A percentile compares a stretch with the other conserved stretches of the same genome.
Evolutionary conservation across 1,140 invertebrate species (phyloP).

Genomic region (Bombus pascuorum): DNA sequence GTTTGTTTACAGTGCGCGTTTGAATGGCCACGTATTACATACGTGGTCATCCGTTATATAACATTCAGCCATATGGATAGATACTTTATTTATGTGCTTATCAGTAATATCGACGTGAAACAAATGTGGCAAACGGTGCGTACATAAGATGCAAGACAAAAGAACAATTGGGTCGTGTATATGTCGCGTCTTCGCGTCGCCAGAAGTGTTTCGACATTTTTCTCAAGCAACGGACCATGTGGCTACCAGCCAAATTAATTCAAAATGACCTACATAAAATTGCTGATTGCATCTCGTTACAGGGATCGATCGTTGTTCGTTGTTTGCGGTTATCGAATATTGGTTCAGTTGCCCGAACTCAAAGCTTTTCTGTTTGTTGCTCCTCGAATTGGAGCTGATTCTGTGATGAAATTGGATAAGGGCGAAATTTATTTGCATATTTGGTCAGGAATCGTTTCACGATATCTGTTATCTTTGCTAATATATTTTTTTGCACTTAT

Average conservation of each 20-base stretch:
- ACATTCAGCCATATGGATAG: too few relatives aligned
- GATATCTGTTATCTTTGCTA: too few relatives aligned
- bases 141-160: slow-evolving; percentile 5
- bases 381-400: too few relatives aligned
- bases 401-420: not conserved
- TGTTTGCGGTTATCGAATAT: not conserved
- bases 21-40: not conserved
- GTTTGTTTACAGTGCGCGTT: not conserved
- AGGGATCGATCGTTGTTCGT: not conserved
- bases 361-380: not conserved
- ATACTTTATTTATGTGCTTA: not conserved
- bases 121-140: slow-evolving; percentile 4
- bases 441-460: not conserved
- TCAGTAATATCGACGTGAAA: slow-evolving; percentile 5
- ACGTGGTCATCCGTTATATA: not conserved
- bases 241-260: slow-evolving; percentile 30
- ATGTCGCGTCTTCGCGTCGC: slow-evolving; percentile 40
- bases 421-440: not conserved
- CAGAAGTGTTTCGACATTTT: slow-evolving; percentile 33
- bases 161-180: slow-evolving; percentile 41
- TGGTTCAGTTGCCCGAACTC: too few relatives aligned
- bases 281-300: slow-evolving; percentile 13
- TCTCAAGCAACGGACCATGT: not conserved
- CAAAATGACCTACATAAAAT: slow-evolving; percentile 32
- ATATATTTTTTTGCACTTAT: too few relatives aligned